Percentiles rank a stretch among this genome's conserved stretches.
Evolutionary conservation across 1,140 invertebrate species (phyloP).

Genomic region (Conus ventricosus): DNA sequence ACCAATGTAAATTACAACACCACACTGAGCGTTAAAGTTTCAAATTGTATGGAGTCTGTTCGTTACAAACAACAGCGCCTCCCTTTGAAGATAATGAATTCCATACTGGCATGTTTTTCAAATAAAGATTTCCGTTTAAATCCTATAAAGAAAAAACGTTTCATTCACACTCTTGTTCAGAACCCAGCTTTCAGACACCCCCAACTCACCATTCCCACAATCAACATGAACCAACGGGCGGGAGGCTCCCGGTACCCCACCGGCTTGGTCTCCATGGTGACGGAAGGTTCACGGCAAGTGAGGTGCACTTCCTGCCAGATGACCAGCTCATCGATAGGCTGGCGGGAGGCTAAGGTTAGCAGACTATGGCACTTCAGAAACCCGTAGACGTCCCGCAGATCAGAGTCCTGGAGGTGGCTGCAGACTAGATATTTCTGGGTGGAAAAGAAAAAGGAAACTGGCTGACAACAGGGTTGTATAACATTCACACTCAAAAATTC

Average conservation of each 20-base stretch:
- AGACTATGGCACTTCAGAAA: conserved; percentile 71
- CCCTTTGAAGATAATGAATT: too few species aligned
- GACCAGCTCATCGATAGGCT: conserved; percentile 69
- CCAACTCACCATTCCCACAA: conserved; percentile 73
- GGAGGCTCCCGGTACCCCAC: conserved; percentile 62
- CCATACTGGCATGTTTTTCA: too few species aligned
- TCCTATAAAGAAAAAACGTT: too few species aligned
- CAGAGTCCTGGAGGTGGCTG: conserved; percentile 68
- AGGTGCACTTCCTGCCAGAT: conserved; percentile 74
- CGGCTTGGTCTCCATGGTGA: conserved; percentile 24
- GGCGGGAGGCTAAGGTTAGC: conserved; percentile 63
- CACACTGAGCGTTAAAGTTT: too few species aligned
- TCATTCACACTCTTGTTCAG: background rate
- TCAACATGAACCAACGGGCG: conserved; percentile 70
- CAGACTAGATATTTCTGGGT: conserved; percentile 51
- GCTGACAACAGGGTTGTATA: too few species aligned
- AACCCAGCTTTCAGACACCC: background rate
- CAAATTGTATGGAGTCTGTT: too few species aligned
- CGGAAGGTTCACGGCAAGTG: conserved; percentile 47
- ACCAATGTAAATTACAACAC: too few species aligned
- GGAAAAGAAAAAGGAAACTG: background rate
- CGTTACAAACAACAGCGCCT: too few species aligned
- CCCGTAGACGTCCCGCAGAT: conserved; percentile 67
- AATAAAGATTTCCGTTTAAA: too few species aligned
- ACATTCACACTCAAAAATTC: too few species aligned